Evolutionary conservation across 2,797 vertebrate species (phyloP).

Genomic region (Poecilia wingei): DNA sequence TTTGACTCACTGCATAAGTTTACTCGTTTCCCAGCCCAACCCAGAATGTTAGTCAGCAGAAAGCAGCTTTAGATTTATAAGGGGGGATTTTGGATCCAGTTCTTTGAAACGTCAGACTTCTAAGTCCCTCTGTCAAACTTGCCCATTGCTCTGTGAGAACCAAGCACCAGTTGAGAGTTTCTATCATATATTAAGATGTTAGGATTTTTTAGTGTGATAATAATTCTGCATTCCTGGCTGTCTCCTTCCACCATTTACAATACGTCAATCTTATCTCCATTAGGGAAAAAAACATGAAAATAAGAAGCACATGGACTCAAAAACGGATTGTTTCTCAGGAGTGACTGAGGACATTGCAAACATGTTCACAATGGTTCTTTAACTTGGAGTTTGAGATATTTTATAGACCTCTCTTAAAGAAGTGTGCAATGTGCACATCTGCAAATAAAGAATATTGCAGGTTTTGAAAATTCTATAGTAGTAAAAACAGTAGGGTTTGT

Average conservation of each 20-base stretch:
- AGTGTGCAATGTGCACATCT: background rate
- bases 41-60: slow-evolving; percentile 75
- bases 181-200: slow-evolving; percentile 3
- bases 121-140: slow-evolving; percentile 49
- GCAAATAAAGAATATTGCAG: background rate
- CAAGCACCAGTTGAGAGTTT: slow-evolving; percentile 13
- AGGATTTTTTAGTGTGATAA: background rate
- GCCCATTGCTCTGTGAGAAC: slow-evolving; percentile 55
- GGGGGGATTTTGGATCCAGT: slow-evolving; percentile 61
- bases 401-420: background rate
- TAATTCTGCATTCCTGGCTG: no score
- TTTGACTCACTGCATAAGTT: slow-evolving; percentile 60
- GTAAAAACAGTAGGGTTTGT: background rate
- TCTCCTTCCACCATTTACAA: background rate
- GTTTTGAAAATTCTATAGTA: background rate
- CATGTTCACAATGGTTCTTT: background rate
- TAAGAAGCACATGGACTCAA: background rate
- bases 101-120: slow-evolving; percentile 66
- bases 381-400: background rate
- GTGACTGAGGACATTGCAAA: background rate
- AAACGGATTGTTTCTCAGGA: background rate
- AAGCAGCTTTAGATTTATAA: slow-evolving; percentile 77
- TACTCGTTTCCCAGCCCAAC: slow-evolving; percentile 42
- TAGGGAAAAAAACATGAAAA: background rate
- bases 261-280: no score